Base-by-base conservation (phyloP, 2,888 invertebrate genomes). In the Melieria crassipennis region DNA sequence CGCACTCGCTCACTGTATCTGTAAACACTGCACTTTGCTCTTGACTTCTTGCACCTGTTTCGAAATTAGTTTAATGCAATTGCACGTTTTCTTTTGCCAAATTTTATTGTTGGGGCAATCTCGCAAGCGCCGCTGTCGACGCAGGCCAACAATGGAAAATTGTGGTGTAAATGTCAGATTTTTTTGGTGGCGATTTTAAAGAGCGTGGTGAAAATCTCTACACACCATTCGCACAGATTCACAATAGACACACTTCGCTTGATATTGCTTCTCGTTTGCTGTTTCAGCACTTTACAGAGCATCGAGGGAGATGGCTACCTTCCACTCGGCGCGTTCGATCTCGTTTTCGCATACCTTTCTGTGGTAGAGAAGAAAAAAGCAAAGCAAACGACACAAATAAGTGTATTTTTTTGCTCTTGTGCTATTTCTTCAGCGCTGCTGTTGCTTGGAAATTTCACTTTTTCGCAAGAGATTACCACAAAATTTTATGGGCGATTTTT, bases 121-220 rank as follows among this genome's bases (percentile, higher is more conserved):
- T 30, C 50, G 50, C 67, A 67, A 13, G 50, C 60, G 48, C 72
- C 68, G 73, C 74, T 70, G 72, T 71, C 73, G 50, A 71, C 70
- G 62, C 73, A 75, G 67, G 50, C 71, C 71, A 69, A 75, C 66
- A 58, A 71, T 68, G 56, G 61, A 71, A 75, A 73, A 75, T 71
- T 76, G 70, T 71, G 65, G 71, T 57, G 57, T 45, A 69, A 62
- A 63, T 46, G 69, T 62, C 69, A 62, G 55, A 47, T 55, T 30
- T 30, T 68, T 62, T 62, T 69, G 55, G 61, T 50, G 60, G 67
- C 45, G 43, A 7, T 43, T 67, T 46, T 6, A 10, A 46, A 60
- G 45, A 43, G 62, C 16, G n/a, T 69, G 69, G 69, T 69, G 62
- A 69, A 55, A 63, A 55, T 69, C 10, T 9, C 52, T 9, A 42